phyloP scores from a whole-genome alignment of 2,113 vertebrate species.

The Ptilorrhoa leucosticta region DNA sequence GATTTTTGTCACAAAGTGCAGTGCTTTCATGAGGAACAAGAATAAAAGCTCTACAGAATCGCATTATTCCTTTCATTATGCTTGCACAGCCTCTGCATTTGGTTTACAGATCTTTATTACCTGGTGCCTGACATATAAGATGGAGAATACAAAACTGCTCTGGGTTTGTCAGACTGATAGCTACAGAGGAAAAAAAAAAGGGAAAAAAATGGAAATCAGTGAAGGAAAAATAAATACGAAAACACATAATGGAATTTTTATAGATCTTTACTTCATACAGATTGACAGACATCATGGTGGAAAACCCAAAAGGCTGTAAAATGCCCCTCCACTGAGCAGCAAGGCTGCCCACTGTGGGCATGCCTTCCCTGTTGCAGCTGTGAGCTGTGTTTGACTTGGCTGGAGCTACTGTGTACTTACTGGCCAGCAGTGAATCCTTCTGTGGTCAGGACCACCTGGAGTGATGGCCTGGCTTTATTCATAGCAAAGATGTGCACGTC shows the following conservation, averaged over 20 bases:
- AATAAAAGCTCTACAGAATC: not conserved
- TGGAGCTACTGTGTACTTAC: not conserved
- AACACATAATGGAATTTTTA: not conserved
- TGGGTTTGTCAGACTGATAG: not conserved
- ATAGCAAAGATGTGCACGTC: not conserved
- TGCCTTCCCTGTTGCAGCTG: not conserved
- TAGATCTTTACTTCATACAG: not conserved
- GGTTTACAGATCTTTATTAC: not conserved
- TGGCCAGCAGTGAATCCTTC: not conserved
- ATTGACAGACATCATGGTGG: not conserved
- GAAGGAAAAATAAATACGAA: not conserved
- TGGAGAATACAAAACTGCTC: not conserved
- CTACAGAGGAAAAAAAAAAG: not conserved
- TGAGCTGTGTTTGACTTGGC: not conserved
- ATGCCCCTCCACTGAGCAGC: not conserved
- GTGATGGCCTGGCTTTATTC: not conserved
- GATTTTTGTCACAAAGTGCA: not conserved
- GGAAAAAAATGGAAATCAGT: not conserved
- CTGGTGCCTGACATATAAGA: not conserved
- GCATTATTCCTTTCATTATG: not conserved
- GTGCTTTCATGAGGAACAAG: not conserved
- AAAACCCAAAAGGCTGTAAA: not conserved
- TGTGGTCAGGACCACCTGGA: not conserved
- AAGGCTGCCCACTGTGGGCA: not conserved
- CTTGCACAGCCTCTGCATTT: not conserved